These are phyloP conservation scores for Hipposideros armiger DNA, from an alignment of 2,113 vertebrate species.

Conservation along the genomic window DNA sequence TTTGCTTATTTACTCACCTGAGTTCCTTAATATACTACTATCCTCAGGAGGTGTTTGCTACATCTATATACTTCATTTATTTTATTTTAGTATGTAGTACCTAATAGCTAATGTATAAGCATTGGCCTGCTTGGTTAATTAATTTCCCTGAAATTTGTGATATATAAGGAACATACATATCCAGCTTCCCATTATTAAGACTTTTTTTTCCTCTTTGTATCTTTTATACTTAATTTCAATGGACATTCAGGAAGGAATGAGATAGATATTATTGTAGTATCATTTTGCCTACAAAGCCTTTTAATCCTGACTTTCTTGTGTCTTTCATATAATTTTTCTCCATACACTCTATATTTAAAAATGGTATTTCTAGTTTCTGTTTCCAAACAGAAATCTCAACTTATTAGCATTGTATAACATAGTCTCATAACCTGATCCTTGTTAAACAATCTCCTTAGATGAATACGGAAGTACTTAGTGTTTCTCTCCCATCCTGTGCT, in stretches of 20 bases:
- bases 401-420: background rate
- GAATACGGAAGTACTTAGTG: background rate
- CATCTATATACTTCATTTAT: background rate
- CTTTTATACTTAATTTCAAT: background rate
- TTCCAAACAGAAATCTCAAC: background rate
- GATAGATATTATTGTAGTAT: background rate
- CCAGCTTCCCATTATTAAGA: background rate
- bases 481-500: background rate
- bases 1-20: background rate
- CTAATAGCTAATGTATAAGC: background rate
- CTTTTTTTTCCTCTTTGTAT: background rate
- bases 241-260: background rate
- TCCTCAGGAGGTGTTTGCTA: too few relatives aligned
- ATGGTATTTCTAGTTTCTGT: background rate
- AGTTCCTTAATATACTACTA: background rate
- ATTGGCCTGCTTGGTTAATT: background rate
- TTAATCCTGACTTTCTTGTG: background rate
- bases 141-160: background rate
- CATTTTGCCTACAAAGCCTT: background rate
- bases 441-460: background rate
- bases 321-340: background rate
- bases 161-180: background rate
- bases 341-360: background rate
- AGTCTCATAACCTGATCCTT: background rate
- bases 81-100: background rate